Base-by-base conservation (phyloP, 2,888 invertebrate species). In the Scaptomyza flava region DNA sequence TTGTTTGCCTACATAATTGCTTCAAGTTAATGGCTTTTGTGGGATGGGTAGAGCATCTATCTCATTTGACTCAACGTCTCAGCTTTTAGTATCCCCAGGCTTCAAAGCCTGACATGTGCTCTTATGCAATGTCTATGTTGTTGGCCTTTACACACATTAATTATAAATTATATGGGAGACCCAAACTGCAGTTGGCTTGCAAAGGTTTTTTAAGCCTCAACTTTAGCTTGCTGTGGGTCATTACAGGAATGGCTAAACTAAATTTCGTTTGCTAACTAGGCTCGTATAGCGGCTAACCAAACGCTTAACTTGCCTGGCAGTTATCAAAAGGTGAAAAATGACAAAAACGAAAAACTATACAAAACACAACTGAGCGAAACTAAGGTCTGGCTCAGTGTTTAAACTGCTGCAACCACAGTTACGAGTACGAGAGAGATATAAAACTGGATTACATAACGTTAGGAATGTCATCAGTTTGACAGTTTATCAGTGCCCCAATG, bases 1-100 rank as follows among this genome's bases (percentile, higher is more conserved):
- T 82, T 82, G 87, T 82, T 82, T 82, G 86, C 64, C 87, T 62
- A 85, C 80, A 82, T 82, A 82, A 82, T 82, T 82, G 82, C 74
- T 86, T 79, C 56, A 61, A 63, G 66, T 72, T 74, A 77, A 78
- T 82, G 84, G 78, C 67, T 47, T 48, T 50, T 65, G 46, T 69
- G 68, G 42, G 42, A 31, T 38, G 54, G 46, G 61, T 3, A 41
- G 17, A 9, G 41, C 9, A 41, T 41, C 41, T 53, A 42, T 54
- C 70, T 74, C 62, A 78, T 77, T 77, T 77, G 76, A 74, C 66
- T 78, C 78, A 77, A 77, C 70, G 75, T 67, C 71, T 59, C 78
- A 72, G 72, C 56, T 45, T 36, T 36, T 45, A 46, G 69, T 62
- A 52, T 53, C 64, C n/a, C 41, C 1, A 46, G 43, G 63, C 50